A percentile compares a stretch with the other conserved stretches of the same genome.
These are phyloP conservation scores for Trachops cirrhosus DNA, from an alignment of 2,797 vertebrate genomes.

Conservation along the genomic window DNA sequence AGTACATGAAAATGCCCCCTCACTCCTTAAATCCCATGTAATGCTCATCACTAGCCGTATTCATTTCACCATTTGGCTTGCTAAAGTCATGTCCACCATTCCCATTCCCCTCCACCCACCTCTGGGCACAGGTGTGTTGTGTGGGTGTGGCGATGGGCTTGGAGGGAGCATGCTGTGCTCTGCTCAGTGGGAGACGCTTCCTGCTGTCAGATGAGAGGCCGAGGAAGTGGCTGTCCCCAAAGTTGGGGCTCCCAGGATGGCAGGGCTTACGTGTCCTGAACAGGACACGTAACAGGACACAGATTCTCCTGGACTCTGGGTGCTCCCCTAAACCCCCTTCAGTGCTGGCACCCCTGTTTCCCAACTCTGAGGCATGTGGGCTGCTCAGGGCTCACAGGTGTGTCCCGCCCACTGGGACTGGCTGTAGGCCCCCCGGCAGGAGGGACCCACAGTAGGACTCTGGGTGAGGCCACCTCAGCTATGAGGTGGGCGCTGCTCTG, in stretches of 20 bases:
- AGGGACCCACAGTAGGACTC: fast-evolving
- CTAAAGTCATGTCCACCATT: fast-evolving
- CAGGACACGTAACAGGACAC: fast-evolving
- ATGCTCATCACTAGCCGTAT: fast-evolving
- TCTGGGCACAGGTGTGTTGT: no score
- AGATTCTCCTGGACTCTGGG: background rate
- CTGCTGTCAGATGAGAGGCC: fast-evolving
- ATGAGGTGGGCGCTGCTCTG: fast-evolving
- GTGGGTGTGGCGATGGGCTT: background rate
- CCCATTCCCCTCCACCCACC: fast-evolving
- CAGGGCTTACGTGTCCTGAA: no score
- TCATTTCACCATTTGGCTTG: fast-evolving
- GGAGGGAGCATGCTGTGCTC: fast-evolving
- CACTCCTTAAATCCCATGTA: no score
- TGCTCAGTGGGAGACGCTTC: fast-evolving
- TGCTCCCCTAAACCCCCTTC: no score
- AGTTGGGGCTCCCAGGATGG: fast-evolving
- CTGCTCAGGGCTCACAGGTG: background rate
- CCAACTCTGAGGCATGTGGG: no score
- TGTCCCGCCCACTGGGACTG: fast-evolving
- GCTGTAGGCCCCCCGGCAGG: background rate
- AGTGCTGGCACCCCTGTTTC: no score
- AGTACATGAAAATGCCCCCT: fast-evolving
- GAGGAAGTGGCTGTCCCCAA: fast-evolving
- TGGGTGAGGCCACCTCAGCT: fast-evolving